These are phyloP conservation scores for Ammospiza caudacuta DNA, from an alignment of 2,113 vertebrate species.

Conservation along the genomic window DNA sequence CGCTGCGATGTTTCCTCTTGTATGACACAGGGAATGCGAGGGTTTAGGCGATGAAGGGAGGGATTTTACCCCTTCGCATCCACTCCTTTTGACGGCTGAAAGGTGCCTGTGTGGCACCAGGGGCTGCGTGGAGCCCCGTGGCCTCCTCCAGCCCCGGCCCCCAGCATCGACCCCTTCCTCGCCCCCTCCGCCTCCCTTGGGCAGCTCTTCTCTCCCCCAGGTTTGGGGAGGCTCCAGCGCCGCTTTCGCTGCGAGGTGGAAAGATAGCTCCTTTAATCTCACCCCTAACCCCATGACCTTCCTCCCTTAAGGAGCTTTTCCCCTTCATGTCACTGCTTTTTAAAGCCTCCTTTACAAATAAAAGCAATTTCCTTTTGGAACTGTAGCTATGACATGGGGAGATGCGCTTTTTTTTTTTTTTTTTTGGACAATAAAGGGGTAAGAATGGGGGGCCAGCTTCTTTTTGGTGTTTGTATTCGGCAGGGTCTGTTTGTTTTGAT, in stretches of 20 bases:
- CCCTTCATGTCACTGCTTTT: constrained; percentile 69
- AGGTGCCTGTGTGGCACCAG: background rate
- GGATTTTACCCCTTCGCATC: background rate
- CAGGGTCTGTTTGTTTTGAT: constrained; percentile 55
- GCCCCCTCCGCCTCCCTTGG: background rate
- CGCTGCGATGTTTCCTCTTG: background rate
- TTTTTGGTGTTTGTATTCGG: constrained; percentile 29
- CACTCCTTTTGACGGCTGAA: background rate
- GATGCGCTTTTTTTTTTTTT: background rate
- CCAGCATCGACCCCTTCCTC: background rate
- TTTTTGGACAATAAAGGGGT: constrained; percentile 24
- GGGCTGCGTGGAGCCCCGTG: background rate
- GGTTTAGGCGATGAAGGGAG: background rate
- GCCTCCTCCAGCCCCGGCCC: background rate
- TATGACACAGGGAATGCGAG: background rate
- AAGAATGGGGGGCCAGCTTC: constrained; percentile 14
- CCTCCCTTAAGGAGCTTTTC: constrained; percentile 69
- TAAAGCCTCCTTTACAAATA: constrained; percentile 69
- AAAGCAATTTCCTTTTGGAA: constrained; percentile 74
- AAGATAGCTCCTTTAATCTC: constrained; percentile 63
- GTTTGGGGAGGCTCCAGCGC: background rate
- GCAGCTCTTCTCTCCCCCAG: background rate
- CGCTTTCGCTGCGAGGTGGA: constrained; percentile 15
- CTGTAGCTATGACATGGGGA: constrained; percentile 61
- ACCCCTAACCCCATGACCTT: constrained; percentile 69